Conservation (phyloP, 2,888 invertebrate genomes). For the Cryptocheilus praepositus region DNA sequence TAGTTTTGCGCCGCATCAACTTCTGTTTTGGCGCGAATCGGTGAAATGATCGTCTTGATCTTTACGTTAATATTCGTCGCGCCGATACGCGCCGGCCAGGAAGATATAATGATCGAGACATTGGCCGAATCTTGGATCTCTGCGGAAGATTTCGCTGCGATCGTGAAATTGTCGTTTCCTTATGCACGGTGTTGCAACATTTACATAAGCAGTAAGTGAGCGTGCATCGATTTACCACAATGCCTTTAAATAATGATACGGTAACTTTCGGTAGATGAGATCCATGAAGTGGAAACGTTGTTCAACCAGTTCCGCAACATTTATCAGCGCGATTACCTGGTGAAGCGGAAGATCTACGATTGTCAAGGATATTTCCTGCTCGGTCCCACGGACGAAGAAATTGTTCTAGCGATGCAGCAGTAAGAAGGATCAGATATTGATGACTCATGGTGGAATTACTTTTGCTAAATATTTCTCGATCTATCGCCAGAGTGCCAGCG, state of each 20-base stretch:
- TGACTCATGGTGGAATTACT: neutral
- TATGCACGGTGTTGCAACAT: slow-evolving; percentile 58
- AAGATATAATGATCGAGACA: too few relatives aligned
- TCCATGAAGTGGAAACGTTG: slow-evolving; percentile 37
- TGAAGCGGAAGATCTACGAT: slow-evolving; percentile 38
- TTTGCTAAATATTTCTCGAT: neutral
- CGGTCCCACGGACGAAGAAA: slow-evolving; percentile 36
- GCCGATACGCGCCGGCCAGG: too few relatives aligned
- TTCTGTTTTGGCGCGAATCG: too few relatives aligned
- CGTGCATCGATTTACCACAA: slow-evolving; percentile 4
- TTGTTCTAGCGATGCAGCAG: slow-evolving; percentile 38
- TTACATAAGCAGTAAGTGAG: slow-evolving; percentile 47
- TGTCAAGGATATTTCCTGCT: slow-evolving; percentile 61
- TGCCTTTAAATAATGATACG: neutral
- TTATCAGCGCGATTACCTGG: slow-evolving; percentile 58
- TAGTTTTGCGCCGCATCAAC: too few relatives aligned
- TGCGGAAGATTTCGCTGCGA: slow-evolving; percentile 40
- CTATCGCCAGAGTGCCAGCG: slow-evolving; percentile 53
- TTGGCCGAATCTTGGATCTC: slow-evolving; percentile 51
- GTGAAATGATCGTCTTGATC: too few relatives aligned
- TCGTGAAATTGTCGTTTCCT: slow-evolving; percentile 52
- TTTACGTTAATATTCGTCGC: too few relatives aligned
- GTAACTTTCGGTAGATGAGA: slow-evolving; percentile 36
- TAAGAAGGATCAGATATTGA: slow-evolving; percentile 23
- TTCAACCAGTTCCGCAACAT: slow-evolving; percentile 56